phyloP scores from a whole-genome alignment of 2,797 vertebrate genomes.

The Limosa lapponica region DNA sequence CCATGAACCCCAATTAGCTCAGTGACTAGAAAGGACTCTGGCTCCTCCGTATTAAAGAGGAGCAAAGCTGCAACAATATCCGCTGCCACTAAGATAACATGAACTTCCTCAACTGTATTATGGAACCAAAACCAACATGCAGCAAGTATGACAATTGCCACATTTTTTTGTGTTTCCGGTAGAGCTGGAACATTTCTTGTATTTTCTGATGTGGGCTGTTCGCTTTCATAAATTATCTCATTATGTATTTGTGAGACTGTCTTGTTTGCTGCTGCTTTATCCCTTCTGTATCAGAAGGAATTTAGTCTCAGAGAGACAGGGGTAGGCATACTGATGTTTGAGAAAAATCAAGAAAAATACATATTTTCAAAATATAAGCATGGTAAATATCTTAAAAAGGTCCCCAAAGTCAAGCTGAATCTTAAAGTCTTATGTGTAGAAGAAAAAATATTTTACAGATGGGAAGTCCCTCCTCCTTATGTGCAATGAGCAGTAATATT shows the following conservation, averaged over 20 bases:
- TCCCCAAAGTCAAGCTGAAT: not conserved
- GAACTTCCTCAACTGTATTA: not conserved
- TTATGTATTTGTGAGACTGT: not conserved
- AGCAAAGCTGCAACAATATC: not conserved
- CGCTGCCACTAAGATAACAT: not conserved
- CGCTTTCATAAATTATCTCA: not conserved
- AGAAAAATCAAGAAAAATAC: not conserved
- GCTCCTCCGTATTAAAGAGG: not conserved
- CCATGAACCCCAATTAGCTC: not conserved
- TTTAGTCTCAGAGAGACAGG: not conserved
- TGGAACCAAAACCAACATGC: not conserved
- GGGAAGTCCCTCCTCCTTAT: not conserved
- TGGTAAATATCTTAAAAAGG: not conserved
- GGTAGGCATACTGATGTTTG: not conserved
- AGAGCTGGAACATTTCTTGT: not conserved
- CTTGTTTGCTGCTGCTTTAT: not conserved
- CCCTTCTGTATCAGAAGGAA: not conserved
- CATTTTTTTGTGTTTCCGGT: not conserved
- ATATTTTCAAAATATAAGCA: not conserved
- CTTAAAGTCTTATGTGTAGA: not conserved
- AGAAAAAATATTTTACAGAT: not conserved
- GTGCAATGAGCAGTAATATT: not conserved
- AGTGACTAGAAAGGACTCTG: not conserved
- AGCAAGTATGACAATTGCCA: accelerated
- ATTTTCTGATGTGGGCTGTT: not conserved